phyloP scores from a whole-genome alignment of 2,113 vertebrate genomes.

The Tapirus terrestris region DNA sequence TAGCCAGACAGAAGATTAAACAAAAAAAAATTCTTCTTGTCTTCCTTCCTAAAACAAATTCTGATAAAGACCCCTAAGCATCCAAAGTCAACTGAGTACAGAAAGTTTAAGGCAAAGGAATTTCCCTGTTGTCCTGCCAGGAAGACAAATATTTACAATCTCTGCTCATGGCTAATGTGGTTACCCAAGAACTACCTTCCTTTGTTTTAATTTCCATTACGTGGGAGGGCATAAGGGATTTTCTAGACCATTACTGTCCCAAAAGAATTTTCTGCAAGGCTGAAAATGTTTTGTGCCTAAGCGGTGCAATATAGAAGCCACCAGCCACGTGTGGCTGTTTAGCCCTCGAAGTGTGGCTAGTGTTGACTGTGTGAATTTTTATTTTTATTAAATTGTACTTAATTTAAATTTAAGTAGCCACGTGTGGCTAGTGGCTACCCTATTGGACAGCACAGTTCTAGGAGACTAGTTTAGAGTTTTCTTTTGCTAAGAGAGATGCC shows the following conservation, averaged over 20 bases:
- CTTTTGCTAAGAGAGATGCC: background rate
- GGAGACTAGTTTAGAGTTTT: background rate
- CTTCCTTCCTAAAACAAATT: constrained; percentile 42
- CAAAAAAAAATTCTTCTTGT: background rate
- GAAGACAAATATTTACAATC: background rate
- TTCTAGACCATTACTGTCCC: background rate
- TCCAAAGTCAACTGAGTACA: background rate
- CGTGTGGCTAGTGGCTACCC: background rate
- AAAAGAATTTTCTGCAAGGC: background rate
- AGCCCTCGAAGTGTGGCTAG: background rate
- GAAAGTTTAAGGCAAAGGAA: background rate
- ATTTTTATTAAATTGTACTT: background rate
- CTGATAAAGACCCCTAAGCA: background rate
- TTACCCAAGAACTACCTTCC: background rate
- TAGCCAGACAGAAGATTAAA: background rate
- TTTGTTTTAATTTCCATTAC: constrained; percentile 6
- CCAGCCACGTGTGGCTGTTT: background rate
- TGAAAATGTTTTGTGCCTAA: background rate
- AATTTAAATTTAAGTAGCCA: background rate
- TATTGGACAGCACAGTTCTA: background rate
- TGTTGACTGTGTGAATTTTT: background rate
- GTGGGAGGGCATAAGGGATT: background rate
- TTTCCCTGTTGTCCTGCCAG: background rate
- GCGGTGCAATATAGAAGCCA: background rate
- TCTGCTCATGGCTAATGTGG: background rate